A percentile compares a stretch with the other conserved stretches of the same genome.
phyloP scores from a whole-genome alignment of 2,888 invertebrate species.

The Cantharis flavilabris region DNA sequence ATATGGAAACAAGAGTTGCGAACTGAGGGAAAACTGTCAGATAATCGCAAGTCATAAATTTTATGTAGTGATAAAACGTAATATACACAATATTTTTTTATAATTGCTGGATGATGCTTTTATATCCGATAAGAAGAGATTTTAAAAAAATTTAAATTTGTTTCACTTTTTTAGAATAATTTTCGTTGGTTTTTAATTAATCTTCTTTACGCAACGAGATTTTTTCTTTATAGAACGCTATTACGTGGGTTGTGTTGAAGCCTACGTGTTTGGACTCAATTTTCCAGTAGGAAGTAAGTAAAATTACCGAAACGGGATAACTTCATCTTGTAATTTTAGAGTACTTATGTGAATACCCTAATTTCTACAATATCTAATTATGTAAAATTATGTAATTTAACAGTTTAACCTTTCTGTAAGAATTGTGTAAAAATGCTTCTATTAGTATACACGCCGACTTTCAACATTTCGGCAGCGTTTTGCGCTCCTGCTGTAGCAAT shows the following conservation, averaged over 20 bases:
- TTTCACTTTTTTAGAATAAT: background rate
- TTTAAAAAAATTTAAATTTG: background rate
- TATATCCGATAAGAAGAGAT: background rate
- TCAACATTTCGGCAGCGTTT: background rate
- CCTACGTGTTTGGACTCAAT: background rate
- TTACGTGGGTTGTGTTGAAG: background rate
- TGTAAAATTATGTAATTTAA: background rate
- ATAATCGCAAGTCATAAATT: slow-evolving; percentile 23
- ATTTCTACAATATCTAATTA: background rate
- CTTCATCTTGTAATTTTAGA: background rate
- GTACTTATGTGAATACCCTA: background rate
- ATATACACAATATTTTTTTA: background rate
- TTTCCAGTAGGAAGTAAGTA: background rate
- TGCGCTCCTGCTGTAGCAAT: background rate
- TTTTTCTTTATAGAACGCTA: background rate
- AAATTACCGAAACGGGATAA: background rate
- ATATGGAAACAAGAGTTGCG: slow-evolving; percentile 21
- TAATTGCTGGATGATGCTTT: background rate
- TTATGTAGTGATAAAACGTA: slow-evolving; percentile 15
- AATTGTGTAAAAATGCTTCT: background rate
- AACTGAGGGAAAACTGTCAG: slow-evolving; percentile 20
- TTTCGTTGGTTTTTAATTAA: background rate
- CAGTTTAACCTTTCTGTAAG: background rate
- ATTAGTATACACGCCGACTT: background rate
- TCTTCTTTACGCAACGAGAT: background rate